Percentiles rank a stretch among this genome's conserved stretches.
Conservation (phyloP, 2,888 invertebrate species). For the Lathronympha strigana region DNA sequence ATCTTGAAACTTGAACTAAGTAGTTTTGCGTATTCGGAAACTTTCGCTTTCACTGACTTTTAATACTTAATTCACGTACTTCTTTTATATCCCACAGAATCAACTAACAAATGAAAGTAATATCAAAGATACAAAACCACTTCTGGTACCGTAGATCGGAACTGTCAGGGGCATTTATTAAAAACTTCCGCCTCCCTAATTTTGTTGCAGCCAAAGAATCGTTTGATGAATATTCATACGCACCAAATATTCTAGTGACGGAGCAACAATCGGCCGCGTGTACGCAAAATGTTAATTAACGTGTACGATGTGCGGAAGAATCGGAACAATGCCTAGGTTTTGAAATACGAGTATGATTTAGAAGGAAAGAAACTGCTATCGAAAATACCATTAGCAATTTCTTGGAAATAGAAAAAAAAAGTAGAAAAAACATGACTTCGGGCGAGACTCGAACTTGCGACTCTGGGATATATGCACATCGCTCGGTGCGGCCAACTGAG, state of each 20-base stretch:
- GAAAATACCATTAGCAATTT: too few relatives aligned
- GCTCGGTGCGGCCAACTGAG: too few relatives aligned
- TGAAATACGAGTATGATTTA: slow-evolving; percentile 1
- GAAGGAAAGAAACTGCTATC: not conserved
- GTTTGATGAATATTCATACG: slow-evolving; percentile 62
- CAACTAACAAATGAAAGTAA: slow-evolving; percentile 46
- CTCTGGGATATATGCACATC: too few relatives aligned
- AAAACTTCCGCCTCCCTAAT: slow-evolving; percentile 58
- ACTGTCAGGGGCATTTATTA: slow-evolving; percentile 59
- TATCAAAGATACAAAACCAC: slow-evolving; percentile 43
- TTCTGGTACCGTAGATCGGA: slow-evolving; percentile 44
- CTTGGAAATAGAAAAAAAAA: too few relatives aligned
- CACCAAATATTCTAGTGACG: slow-evolving; percentile 40
- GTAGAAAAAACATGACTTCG: too few relatives aligned
- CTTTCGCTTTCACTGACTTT: not conserved
- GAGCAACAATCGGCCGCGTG: slow-evolving; percentile 26
- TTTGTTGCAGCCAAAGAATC: slow-evolving; percentile 56
- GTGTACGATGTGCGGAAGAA: slow-evolving; percentile 15
- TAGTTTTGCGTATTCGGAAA: too few relatives aligned
- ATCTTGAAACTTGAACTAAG: too few relatives aligned
- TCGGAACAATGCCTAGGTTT: slow-evolving; percentile 26
- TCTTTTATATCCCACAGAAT: slow-evolving; percentile 11
- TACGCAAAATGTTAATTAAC: slow-evolving; percentile 40
- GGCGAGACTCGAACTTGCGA: too few relatives aligned
- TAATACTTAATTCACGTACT: not conserved